A percentile compares a stretch with the other conserved stretches of the same genome.
These are phyloP conservation scores for Drosophila kurseongensis DNA, from an alignment of 1,140 invertebrate genomes.

Conservation along the genomic window DNA sequence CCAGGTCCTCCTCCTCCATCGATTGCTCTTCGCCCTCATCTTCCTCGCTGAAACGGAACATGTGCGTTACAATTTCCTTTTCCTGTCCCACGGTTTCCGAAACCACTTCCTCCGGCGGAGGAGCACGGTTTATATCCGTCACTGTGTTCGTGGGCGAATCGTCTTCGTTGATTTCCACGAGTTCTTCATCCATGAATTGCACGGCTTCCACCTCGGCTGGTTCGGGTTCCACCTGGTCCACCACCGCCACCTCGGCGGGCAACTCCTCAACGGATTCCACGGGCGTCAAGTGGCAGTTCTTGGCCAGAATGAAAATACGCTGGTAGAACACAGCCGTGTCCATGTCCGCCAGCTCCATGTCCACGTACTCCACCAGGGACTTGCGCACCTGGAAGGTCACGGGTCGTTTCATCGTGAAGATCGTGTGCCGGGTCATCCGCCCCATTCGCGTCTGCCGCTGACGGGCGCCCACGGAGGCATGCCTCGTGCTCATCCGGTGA, in stretches of 20 bases:
- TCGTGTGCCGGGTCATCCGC: slow-evolving; percentile 19
- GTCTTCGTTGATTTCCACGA: neutral
- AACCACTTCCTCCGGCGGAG: neutral
- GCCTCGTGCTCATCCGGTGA: neutral
- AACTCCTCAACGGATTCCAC: neutral
- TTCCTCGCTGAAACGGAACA: slow-evolving; percentile 42
- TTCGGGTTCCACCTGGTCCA: neutral
- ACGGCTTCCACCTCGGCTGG: neutral
- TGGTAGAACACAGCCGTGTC: slow-evolving; percentile 72
- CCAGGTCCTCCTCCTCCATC: neutral
- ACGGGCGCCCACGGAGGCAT: slow-evolving; percentile 11
- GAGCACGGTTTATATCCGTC: neutral
- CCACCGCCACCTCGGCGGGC: neutral
- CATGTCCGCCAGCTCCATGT: slow-evolving; percentile 52
- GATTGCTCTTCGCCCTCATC: neutral
- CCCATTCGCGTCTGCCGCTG: neutral
- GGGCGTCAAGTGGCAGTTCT: slow-evolving; percentile 45
- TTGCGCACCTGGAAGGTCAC: slow-evolving; percentile 57
- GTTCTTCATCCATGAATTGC: neutral
- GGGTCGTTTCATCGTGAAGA: slow-evolving; percentile 47
- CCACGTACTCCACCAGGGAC: slow-evolving; percentile 66
- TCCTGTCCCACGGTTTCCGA: neutral
- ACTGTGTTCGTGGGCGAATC: neutral
- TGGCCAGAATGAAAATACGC: slow-evolving; percentile 73
- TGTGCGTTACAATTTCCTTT: slow-evolving; percentile 41